phyloP scores from a whole-genome alignment of 1,140 invertebrate species.

The Liolophura sinensis region DNA sequence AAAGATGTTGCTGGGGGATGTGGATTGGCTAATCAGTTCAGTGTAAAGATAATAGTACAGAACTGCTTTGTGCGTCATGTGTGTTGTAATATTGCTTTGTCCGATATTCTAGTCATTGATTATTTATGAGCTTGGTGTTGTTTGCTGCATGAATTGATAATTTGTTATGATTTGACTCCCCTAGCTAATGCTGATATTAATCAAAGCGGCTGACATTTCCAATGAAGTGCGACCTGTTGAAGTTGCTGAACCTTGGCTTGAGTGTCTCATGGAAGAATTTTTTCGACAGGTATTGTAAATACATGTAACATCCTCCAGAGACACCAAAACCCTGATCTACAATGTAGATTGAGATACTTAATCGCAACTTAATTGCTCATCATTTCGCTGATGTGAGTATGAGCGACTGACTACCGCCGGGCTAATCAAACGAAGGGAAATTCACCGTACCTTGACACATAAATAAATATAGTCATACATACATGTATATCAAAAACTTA shows the following conservation, averaged over 20 bases:
- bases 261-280: slow-evolving; percentile 68
- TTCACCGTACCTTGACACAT: too few species aligned
- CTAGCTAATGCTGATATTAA: slow-evolving; percentile 81
- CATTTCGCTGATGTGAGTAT: too few species aligned
- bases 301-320: too few species aligned
- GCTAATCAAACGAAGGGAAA: too few species aligned
- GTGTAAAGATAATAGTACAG: too few species aligned
- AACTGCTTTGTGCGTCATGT: background rate
- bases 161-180: too few species aligned
- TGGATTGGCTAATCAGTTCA: background rate
- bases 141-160: background rate
- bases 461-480: too few species aligned
- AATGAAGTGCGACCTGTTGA: slow-evolving; percentile 85
- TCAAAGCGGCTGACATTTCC: slow-evolving; percentile 86
- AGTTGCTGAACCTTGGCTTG: slow-evolving; percentile 83
- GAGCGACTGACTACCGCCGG: too few species aligned
- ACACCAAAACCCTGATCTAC: too few species aligned
- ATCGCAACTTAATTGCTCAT: too few species aligned
- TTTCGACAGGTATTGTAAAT: slow-evolving; percentile 52
- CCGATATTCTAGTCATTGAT: background rate
- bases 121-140: background rate
- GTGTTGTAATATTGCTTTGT: background rate
- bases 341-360: too few species aligned
- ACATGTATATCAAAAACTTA: too few species aligned
- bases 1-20: background rate